These are phyloP conservation scores for Brachyistius frenatus DNA, from an alignment of 2,113 vertebrate genomes.

Conservation along the genomic window DNA sequence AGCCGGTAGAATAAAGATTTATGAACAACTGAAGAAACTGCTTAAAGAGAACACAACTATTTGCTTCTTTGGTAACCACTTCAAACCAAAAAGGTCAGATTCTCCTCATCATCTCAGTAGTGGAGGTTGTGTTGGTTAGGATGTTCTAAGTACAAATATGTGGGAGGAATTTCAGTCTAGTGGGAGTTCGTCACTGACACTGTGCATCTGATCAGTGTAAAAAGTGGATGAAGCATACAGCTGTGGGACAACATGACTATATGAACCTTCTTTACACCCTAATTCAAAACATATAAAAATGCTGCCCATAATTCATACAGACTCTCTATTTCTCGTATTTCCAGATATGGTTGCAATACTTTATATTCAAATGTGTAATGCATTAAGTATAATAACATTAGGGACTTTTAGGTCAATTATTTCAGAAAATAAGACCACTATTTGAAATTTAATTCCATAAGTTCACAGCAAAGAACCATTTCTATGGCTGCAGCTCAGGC, in stretches of 20 bases:
- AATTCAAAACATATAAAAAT: too few species aligned
- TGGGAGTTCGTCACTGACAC: too few species aligned
- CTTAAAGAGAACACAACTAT: too few species aligned
- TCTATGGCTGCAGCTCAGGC: slow-evolving; percentile 8
- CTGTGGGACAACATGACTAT: too few species aligned
- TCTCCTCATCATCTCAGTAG: background rate
- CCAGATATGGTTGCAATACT: background rate
- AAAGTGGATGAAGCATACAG: too few species aligned
- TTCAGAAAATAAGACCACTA: background rate
- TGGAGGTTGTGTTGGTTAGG: background rate
- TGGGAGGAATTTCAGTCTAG: background rate
- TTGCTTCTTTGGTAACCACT: background rate
- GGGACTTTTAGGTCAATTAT: too few species aligned
- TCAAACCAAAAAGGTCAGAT: background rate
- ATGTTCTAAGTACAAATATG: background rate
- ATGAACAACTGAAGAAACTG: too few species aligned
- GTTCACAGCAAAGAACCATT: background rate
- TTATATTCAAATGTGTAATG: background rate
- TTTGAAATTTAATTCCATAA: background rate
- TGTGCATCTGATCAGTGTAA: too few species aligned
- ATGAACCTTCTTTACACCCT: too few species aligned
- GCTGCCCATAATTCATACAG: too few species aligned
- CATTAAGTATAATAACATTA: too few species aligned
- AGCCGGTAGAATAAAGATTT: background rate
- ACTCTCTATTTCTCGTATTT: background rate